These are phyloP conservation scores for Pseudolycoriella hygida DNA, from an alignment of 2,888 invertebrate species.

Conservation along the genomic window DNA sequence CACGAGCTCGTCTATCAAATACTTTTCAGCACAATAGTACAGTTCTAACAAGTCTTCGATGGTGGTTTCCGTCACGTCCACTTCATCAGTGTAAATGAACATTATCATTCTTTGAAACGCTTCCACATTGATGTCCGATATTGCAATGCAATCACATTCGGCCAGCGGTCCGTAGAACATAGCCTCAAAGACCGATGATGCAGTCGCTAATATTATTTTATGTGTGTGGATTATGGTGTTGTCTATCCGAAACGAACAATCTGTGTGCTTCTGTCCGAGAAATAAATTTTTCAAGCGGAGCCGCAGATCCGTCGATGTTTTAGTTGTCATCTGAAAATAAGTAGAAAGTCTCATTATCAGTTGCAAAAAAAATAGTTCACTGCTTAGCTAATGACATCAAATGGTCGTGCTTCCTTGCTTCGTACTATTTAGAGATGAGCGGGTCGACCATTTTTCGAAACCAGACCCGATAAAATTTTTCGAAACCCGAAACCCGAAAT, in stretches of 20 bases:
- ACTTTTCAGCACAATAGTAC: slow-evolving; percentile 27
- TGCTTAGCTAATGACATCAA: no score
- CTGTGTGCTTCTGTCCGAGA: slow-evolving; percentile 20
- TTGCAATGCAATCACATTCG: slow-evolving; percentile 38
- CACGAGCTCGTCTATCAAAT: slow-evolving; percentile 21
- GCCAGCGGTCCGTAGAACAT: slow-evolving; percentile 77
- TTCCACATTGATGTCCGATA: slow-evolving; percentile 27
- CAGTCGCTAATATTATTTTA: slow-evolving; percentile 63
- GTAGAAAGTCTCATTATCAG: no score
- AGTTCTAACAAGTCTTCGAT: slow-evolving; percentile 24
- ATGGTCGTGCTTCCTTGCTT: no score
- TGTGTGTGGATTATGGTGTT: slow-evolving; percentile 45
- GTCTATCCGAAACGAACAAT: slow-evolving; percentile 24
- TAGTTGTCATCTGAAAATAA: background rate
- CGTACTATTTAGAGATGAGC: no score
- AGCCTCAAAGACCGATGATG: slow-evolving; percentile 76
- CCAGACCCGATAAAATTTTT: no score
- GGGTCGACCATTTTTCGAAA: no score
- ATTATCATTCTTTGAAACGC: slow-evolving; percentile 26
- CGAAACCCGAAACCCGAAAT: no score
- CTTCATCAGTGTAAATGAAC: slow-evolving; percentile 23
- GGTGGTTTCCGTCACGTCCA: slow-evolving; percentile 18
- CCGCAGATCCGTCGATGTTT: background rate
- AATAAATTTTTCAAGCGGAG: background rate
- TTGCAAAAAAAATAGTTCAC: no score